Conservation (phyloP, 2,888 invertebrate species). For the Pyrrhia umbra region DNA sequence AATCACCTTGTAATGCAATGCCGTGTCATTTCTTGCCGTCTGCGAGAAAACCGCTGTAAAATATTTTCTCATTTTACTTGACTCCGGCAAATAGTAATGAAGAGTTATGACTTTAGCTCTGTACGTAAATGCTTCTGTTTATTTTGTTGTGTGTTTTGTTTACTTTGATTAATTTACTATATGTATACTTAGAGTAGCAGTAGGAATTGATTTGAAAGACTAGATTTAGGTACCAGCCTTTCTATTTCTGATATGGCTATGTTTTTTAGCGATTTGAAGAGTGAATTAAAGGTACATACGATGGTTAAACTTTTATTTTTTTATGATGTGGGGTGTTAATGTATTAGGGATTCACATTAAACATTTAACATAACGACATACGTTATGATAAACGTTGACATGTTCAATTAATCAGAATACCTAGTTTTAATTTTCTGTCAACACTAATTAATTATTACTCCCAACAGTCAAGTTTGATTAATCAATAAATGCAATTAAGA, state of each 20-base stretch:
- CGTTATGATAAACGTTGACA: no score
- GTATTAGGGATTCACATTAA: no score
- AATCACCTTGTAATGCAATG: constrained; percentile 28
- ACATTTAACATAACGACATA: no score
- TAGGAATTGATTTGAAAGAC: not conserved
- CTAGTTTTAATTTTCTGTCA: constrained; percentile 32
- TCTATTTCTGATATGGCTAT: no score
- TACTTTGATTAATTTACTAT: not conserved
- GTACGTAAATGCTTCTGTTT: constrained; percentile 13
- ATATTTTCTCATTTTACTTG: constrained; percentile 50
- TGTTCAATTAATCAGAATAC: no score
- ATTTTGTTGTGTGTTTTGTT: not conserved
- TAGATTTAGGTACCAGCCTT: no score
- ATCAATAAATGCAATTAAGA: constrained; percentile 33
- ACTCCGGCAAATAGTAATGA: constrained; percentile 17
- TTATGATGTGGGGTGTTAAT: no score
- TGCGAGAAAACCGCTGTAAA: constrained; percentile 29
- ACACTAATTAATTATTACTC: constrained; percentile 11
- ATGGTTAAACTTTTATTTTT: no score
- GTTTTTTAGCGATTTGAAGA: no score
- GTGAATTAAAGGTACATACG: no score
- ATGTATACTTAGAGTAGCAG: not conserved
- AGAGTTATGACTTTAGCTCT: constrained; percentile 20
- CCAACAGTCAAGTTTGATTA: constrained; percentile 10
- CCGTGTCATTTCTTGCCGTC: constrained; percentile 7